These are phyloP conservation scores for Drosophila prolongata DNA, from an alignment of 2,888 invertebrate genomes.

Conservation along the genomic window DNA sequence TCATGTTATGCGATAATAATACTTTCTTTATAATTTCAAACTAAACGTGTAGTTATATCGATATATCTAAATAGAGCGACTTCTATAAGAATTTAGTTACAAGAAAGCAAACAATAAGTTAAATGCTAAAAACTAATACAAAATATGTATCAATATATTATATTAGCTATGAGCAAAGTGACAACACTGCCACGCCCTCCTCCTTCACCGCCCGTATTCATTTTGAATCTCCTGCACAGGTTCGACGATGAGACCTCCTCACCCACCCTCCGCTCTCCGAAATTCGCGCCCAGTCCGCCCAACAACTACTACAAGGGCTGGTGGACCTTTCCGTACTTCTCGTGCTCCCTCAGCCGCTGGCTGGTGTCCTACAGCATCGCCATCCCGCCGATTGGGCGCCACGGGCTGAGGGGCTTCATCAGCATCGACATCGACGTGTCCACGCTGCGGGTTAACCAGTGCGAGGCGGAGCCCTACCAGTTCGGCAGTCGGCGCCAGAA, in stretches of 20 bases:
- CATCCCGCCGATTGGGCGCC: conserved; percentile 86
- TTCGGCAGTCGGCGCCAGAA: conserved; percentile 60
- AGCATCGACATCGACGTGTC: conserved; percentile 93
- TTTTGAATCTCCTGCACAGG: conserved; percentile 77
- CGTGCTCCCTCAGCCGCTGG: conserved; percentile 92
- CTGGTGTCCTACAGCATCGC: conserved; percentile 93
- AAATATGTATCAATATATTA: too few relatives aligned
- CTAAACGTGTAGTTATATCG: too few relatives aligned
- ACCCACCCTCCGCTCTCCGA: conserved; percentile 87
- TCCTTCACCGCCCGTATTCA: neutral
- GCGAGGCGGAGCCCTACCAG: conserved; percentile 86
- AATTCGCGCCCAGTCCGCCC: conserved; percentile 87
- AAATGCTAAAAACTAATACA: neutral
- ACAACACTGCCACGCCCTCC: neutral
- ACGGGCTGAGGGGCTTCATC: conserved; percentile 87
- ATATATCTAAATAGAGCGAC: too few relatives aligned
- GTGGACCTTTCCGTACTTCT: conserved; percentile 96
- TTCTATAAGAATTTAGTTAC: too few relatives aligned
- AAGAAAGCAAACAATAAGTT: too few relatives aligned
- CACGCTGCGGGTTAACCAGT: conserved; percentile 93
- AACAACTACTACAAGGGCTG: conserved; percentile 89
- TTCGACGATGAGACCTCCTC: conserved; percentile 87
- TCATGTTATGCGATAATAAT: too few relatives aligned
- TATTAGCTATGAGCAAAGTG: neutral
- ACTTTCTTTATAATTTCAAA: too few relatives aligned